phyloP scores from a whole-genome alignment of 2,888 invertebrate genomes.

The Blastobasis adustella region DNA sequence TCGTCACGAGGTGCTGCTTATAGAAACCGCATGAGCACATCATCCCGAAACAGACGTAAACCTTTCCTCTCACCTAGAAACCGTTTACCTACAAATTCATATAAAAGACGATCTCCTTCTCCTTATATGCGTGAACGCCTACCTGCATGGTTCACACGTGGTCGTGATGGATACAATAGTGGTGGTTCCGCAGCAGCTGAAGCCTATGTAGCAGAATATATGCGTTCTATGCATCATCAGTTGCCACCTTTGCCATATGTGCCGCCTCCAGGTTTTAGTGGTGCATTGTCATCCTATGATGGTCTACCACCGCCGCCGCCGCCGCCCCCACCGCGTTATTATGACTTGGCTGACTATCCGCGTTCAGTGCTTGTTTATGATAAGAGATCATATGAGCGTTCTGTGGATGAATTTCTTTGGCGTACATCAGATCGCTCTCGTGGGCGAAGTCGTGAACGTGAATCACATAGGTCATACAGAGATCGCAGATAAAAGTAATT shows the following conservation, averaged over 20 bases:
- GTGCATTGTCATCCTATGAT: constrained; percentile 72
- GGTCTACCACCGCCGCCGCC: constrained; percentile 82
- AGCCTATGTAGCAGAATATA: constrained; percentile 91
- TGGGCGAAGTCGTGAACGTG: constrained; percentile 74
- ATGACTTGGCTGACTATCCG: constrained; percentile 86
- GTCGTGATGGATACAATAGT: constrained; percentile 53
- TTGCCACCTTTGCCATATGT: constrained; percentile 90
- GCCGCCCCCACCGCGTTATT: constrained; percentile 75
- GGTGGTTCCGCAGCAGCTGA: constrained; percentile 80
- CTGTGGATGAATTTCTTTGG: constrained; percentile 90
- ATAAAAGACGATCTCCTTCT: constrained; percentile 75
- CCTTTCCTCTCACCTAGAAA: constrained; percentile 79
- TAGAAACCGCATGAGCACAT: constrained; percentile 67
- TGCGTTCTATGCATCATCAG: constrained; percentile 91
- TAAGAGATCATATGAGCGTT: constrained; percentile 89
- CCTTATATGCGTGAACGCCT: constrained; percentile 76
- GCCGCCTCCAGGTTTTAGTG: constrained; percentile 74
- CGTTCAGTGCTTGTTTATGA: constrained; percentile 78
- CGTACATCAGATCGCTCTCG: constrained; percentile 82
- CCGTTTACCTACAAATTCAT: constrained; percentile 68
- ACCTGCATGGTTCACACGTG: constrained; percentile 78
- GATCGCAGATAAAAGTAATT: constrained; percentile 70
- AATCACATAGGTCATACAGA: constrained; percentile 74
- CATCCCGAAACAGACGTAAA: constrained; percentile 75
- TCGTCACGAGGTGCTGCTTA: constrained; percentile 58